phyloP scores from a whole-genome alignment of 2,797 vertebrate species.

The Anisognathus igniventris region DNA sequence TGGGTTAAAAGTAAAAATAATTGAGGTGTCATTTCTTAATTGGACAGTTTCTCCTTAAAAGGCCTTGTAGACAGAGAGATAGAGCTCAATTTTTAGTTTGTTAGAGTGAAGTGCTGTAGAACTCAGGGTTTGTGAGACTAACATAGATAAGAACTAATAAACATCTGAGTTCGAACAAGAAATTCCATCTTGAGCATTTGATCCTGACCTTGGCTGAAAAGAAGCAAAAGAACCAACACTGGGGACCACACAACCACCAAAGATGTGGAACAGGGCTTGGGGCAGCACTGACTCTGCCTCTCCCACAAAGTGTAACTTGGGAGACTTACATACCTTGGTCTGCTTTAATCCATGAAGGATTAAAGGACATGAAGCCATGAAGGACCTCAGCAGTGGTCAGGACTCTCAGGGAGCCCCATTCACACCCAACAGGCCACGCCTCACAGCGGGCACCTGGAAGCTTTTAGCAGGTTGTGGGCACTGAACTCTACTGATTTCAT shows the following conservation, averaged over 20 bases:
- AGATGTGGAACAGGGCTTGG: neutral
- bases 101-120: neutral
- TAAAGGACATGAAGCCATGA: neutral
- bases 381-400: neutral
- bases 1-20: neutral
- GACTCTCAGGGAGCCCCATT: neutral
- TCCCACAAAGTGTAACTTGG: neutral
- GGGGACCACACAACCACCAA: neutral
- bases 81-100: neutral
- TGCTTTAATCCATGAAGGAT: neutral
- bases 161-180: neutral
- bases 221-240: neutral
- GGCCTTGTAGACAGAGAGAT: neutral
- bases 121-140: neutral
- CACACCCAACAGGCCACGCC: fast-evolving
- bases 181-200: neutral
- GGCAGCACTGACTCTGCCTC: neutral
- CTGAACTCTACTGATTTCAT: fast-evolving
- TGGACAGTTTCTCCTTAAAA: neutral
- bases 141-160: neutral
- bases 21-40: neutral
- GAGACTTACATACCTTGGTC: neutral
- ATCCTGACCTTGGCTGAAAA: neutral
- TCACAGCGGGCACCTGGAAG: neutral
- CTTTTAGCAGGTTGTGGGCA: neutral